A percentile compares a stretch with the other conserved stretches of the same genome.
These are phyloP conservation scores for Megastigmus dorsalis DNA, from an alignment of 2,888 invertebrate species.

Conservation along the genomic window DNA sequence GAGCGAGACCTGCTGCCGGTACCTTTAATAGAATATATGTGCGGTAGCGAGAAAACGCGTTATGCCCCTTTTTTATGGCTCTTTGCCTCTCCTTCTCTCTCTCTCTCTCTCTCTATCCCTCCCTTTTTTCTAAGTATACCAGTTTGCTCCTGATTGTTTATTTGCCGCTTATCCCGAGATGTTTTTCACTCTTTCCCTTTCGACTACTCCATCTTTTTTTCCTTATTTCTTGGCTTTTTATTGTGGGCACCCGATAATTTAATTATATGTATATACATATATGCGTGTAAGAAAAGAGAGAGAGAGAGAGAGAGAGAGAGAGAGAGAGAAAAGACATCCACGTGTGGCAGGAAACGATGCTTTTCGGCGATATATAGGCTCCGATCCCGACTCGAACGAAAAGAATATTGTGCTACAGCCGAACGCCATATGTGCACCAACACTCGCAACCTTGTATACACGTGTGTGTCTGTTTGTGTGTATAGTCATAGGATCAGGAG, in stretches of 20 bases:
- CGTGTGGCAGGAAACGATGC: background rate
- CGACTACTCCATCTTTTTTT: too few species aligned
- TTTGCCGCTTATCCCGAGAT: too few species aligned
- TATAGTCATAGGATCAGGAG: background rate
- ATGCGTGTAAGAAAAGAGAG: background rate
- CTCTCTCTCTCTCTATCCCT: background rate
- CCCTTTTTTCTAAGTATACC: background rate
- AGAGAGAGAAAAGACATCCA: background rate
- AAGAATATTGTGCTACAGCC: constrained; percentile 18
- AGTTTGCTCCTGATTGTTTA: background rate
- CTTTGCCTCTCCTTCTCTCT: background rate
- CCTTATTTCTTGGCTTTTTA: background rate
- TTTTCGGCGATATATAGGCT: constrained; percentile 9
- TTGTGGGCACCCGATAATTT: constrained; percentile 2
- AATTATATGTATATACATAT: too few species aligned
- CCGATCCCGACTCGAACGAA: background rate
- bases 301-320: background rate
- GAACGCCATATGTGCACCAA: constrained; percentile 25
- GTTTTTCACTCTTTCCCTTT: too few species aligned
- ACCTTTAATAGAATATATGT: constrained; percentile 49
- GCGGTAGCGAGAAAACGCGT: constrained; percentile 48
- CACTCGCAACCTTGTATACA: too few species aligned
- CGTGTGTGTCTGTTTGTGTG: too few species aligned
- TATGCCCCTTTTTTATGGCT: constrained; percentile 25
- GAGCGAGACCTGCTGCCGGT: background rate